Evolutionary conservation across 2,797 vertebrate species (phyloP), one percentile per base, ranked within the genome.

Genomic region (Platalea minor): DNA sequence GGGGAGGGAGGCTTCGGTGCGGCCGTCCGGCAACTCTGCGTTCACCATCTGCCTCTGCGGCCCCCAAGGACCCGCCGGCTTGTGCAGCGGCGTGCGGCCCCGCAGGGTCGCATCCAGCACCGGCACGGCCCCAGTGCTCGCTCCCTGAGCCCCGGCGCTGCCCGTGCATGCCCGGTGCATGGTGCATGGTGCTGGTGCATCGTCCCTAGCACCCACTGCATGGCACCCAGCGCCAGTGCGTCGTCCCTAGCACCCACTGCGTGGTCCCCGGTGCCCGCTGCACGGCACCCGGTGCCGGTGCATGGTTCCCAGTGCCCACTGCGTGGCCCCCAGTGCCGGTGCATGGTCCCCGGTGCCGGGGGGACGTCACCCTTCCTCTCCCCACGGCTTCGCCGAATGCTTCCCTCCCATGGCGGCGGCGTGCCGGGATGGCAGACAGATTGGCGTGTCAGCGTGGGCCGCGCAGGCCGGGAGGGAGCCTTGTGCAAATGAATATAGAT

Each of bases 11-110:
- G 21, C 11, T 19, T 23, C 13, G 25, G 72, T 31, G 96, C 95
- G 88, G 93, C 87, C 79, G 73, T 63, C 94, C 81, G 15, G 56
- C 86, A 91, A 90, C 96, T 97, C 97, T 81, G 87, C 95, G 95
- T 91, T 94, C 96, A 8, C 91, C 96, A 85, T 48, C 74, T 69
- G 61, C 80, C 68, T 39, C 74, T 13, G 4, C 5, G 9, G 41
- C 70, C 84, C 70, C 77, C 7, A 7, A 51, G 83, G 63, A 69
- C 41, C 33, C 16, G 3, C 17, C 11, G 7, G 39, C 48, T 65
- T 7, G 2, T 3, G 50, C 50, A 20, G 48, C 3, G 7, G 26
- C 11, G 8, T 3, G 25, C 4, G 3, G 64, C 39, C 43, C 64
- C 13, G 7, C 26, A 8, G 81, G 81, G 80, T 85, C 65, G 3